A percentile compares a stretch with the other conserved stretches of the same genome.
Conservation (phyloP, 2,113 vertebrate genomes). For the Syngnathoides biaculeatus region DNA sequence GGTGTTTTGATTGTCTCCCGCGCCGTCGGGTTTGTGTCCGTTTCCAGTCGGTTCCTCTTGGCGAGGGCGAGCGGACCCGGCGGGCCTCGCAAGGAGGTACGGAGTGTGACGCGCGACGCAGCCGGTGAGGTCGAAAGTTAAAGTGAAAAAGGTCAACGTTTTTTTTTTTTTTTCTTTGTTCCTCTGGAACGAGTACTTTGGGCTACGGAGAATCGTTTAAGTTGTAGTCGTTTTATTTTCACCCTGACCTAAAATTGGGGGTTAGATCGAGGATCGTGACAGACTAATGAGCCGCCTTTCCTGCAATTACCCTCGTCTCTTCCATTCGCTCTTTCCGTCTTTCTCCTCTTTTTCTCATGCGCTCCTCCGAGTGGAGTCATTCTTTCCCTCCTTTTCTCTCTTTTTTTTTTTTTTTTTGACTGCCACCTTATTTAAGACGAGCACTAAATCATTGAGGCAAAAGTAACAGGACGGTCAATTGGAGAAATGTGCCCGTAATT, state of each 20-base stretch:
- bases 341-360: conserved; percentile 23
- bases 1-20: conserved; percentile 1
- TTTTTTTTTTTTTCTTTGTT: conserved; percentile 21
- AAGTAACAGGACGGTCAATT: conserved; percentile 49
- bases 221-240: conserved; percentile 28
- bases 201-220: conserved; percentile 24
- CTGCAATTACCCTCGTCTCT: conserved; percentile 57
- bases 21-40: conserved; percentile 1
- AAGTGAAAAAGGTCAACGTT: conserved; percentile 39
- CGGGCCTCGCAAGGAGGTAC: conserved; percentile 64
- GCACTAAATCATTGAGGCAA: conserved; percentile 49
- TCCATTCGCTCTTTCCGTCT: conserved; percentile 28
- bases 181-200: conserved; percentile 8
- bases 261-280: conserved; percentile 59
- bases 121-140: conserved; percentile 46
- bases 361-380: conserved; percentile 10
- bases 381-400: conserved; percentile 10
- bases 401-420: conserved; percentile 7
- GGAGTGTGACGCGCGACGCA: conserved; percentile 51
- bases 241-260: conserved; percentile 55
- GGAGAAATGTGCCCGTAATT: conserved; percentile 59
- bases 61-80: no score
- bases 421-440: conserved; percentile 28
- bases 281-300: conserved; percentile 62
- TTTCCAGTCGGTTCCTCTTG: neutral